Evolutionary conservation across 2,113 vertebrate species (phyloP), one percentile per base, ranked within the genome.

Genomic region (Oryzias curvinotus): DNA sequence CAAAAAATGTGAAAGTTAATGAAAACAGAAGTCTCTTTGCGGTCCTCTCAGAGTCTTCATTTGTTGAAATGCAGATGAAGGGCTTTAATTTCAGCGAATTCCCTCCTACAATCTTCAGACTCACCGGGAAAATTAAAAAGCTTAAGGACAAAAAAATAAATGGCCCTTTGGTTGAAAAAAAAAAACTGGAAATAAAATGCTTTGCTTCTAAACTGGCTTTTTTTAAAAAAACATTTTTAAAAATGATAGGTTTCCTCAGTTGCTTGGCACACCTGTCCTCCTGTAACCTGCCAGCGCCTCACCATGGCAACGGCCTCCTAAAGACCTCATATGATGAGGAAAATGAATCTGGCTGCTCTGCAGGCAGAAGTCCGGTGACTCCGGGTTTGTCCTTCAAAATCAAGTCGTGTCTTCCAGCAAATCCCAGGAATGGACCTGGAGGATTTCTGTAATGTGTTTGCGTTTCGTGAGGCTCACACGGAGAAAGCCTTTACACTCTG

Each of bases 401-500:
- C 56, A 57, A 47, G 7, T 45, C 44, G 12, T 52, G 45, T 75
- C 79, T 77, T 57, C 21, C 57, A 63, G 57, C 65, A 66, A 52
- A 66, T 46, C 26, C 13, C 55, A 52, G 41, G 56, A 48, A 49
- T 36, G 45, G 25, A 45, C 77, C 82, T 57, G 81, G 61, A 78
- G 73, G 68, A 77, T 52, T n/a, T 28, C 73, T 80, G 67, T 70
- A 71, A 67, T 57, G 61, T 58, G 49, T 71, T 75, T 16, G 49
- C 48, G 64, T 86, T 81, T 85, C 71, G 80, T 84, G 77, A 68
- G 54, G 36, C 61, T 68, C 59, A 68, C 51, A 61, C 48, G 1
- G 59, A 79, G 74, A 43, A 66, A 41, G 52, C 56, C 75, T 83
- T 84, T 79, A 69, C 59, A 79, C 75, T 82, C 41, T 49, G 66